phyloP scores from a whole-genome alignment of 2,888 invertebrate genomes.

The Pandemis cinnamomeana region DNA sequence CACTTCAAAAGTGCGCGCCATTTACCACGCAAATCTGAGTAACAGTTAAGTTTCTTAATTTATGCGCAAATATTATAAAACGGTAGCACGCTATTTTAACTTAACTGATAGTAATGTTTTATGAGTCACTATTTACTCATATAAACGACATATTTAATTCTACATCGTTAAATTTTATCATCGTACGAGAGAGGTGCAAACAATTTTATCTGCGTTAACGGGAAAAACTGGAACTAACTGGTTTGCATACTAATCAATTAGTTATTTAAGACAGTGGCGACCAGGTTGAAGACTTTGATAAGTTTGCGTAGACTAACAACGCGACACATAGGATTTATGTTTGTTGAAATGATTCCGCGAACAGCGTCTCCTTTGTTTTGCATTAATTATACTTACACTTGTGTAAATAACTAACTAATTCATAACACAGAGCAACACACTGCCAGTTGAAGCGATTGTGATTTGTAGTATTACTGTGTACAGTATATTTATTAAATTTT shows the following conservation, averaged over 20 bases:
- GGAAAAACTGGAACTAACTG: not conserved
- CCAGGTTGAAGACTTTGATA: not conserved
- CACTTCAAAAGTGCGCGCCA: constrained; percentile 9
- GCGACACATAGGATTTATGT: not conserved
- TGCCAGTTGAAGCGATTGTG: not conserved
- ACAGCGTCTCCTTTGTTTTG: not conserved
- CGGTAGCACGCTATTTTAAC: not conserved
- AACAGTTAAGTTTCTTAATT: not conserved
- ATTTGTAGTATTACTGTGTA: not conserved
- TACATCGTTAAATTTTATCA: not conserved
- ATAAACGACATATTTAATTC: not conserved
- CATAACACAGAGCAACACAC: not conserved
- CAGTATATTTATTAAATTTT: not conserved
- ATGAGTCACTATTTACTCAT: not conserved
- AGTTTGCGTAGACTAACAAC: not conserved
- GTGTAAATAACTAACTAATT: not conserved
- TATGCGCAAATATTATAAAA: not conserved
- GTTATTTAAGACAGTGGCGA: not conserved
- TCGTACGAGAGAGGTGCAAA: not conserved
- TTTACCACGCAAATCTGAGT: not conserved
- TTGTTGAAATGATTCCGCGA: not conserved
- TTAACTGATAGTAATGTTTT: not conserved
- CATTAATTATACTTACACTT: not conserved
- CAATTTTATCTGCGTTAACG: not conserved
- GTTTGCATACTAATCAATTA: not conserved